These are phyloP conservation scores for Spea bombifrons DNA, from an alignment of 2,113 vertebrate genomes.

Conservation along the genomic window DNA sequence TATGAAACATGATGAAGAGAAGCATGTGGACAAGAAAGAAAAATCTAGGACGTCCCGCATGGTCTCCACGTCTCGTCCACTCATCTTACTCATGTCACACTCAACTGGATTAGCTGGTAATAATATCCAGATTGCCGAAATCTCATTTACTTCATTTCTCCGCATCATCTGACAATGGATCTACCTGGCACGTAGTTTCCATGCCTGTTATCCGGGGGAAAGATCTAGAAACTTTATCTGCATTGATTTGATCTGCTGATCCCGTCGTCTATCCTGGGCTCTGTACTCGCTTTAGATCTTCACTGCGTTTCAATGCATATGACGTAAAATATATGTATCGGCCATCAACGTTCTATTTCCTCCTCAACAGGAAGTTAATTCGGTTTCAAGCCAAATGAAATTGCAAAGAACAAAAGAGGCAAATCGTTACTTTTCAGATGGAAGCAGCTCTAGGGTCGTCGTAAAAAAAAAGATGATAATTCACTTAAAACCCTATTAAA, in stretches of 20 bases:
- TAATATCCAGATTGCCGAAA: too few relatives aligned
- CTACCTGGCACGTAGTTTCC: neutral
- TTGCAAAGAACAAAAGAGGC: neutral
- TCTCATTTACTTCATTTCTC: neutral
- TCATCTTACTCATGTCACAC: neutral
- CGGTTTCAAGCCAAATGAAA: neutral
- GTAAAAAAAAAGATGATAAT: conserved; percentile 20
- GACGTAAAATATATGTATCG: too few relatives aligned
- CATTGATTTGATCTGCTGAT: neutral
- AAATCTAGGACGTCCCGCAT: neutral
- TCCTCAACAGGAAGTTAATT: too few relatives aligned
- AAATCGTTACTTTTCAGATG: conserved; percentile 22
- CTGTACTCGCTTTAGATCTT: too few relatives aligned
- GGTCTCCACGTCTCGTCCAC: neutral
- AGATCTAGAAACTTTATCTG: neutral
- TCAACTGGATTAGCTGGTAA: neutral
- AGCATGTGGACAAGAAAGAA: too few relatives aligned
- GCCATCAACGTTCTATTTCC: too few relatives aligned
- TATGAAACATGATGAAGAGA: too few relatives aligned
- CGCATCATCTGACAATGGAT: neutral
- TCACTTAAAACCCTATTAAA: conserved; percentile 38
- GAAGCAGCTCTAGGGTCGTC: neutral
- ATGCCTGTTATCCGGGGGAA: neutral
- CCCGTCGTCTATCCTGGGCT: too few relatives aligned
- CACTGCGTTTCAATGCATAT: too few relatives aligned